Conservation (phyloP, 2,888 invertebrate species). For the Peribatodes rhomboidaria region DNA sequence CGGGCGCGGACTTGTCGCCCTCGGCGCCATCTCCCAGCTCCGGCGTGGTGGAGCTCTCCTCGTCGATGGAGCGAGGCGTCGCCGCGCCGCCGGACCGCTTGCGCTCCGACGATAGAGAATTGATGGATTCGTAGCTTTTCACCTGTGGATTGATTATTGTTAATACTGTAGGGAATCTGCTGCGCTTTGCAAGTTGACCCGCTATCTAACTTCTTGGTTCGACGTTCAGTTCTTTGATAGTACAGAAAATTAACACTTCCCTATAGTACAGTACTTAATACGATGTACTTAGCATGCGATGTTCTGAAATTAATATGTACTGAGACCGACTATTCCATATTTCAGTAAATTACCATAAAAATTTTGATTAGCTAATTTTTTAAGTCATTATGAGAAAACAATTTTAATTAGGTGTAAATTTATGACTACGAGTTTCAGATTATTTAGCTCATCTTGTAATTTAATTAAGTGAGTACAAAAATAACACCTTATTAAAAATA, state of each 20-base stretch:
- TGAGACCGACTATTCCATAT: neutral
- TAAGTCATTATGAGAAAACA: slow-evolving; percentile 1
- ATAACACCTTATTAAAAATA: too few species aligned
- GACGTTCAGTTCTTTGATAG: too few species aligned
- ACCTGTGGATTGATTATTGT: slow-evolving; percentile 70
- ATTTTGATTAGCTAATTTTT: neutral
- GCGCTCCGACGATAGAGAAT: slow-evolving; percentile 88
- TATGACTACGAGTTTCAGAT: slow-evolving; percentile 2
- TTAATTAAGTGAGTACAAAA: neutral
- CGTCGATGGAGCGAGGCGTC: slow-evolving; percentile 83
- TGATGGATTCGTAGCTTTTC: slow-evolving; percentile 89
- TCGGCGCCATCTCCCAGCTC: slow-evolving; percentile 71
- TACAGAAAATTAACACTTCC: too few species aligned
- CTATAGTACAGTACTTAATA: too few species aligned
- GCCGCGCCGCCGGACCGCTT: slow-evolving; percentile 83
- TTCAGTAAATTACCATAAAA: slow-evolving; percentile 1
- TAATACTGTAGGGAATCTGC: too few species aligned
- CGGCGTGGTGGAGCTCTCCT: slow-evolving; percentile 77
- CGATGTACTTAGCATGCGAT: too few species aligned
- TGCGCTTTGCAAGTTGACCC: too few species aligned
- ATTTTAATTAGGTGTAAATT: slow-evolving; percentile 17
- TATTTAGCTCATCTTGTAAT: neutral
- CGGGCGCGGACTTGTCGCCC: slow-evolving; percentile 75
- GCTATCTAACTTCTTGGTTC: too few species aligned
- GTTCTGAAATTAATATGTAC: too few species aligned